Base-by-base conservation (phyloP, 2,888 invertebrate species). In the Conus canariensis region DNA sequence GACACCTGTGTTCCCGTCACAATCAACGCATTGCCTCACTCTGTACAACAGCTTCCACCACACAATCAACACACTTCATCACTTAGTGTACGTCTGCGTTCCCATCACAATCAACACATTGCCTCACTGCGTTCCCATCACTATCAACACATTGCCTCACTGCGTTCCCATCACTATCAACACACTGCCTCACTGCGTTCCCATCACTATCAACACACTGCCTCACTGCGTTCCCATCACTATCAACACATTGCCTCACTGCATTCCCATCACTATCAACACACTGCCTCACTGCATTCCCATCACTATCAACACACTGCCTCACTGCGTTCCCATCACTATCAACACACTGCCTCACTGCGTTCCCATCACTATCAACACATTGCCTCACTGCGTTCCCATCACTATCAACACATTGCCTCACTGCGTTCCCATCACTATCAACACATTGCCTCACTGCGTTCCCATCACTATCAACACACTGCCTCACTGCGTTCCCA, bases 1-100 rank as follows among this genome's bases (percentile, higher is more conserved):
- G 88, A 95, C 93, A 90, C 95, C 95, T 94, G 92, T 8, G 58
- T 80, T 70, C 77, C 90, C 19, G 88, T 90, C 67, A 45, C 14
- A 45, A 56, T 16, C 82, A 82, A 16, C 45, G 0, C 77, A 80
- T 45, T 45, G 45, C 45, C 45, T 45, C 45, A 45, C 4, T 45
- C 45, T 45, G 45, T 45, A 45, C 45, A 45, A 45, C 45, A 45
- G 1, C 77, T 5, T 74, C 80, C 25, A 7, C 77, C 25, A 25
- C 25, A 25, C 2, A 8, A 25, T 30, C 77, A 77, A 10, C 77
- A 77, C 70, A 14, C 16, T 22, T 19, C 70, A 22, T 22, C 70
- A 70, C 45, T 45, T 45, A 45, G 45, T 45, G 45, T 45, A 45
- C 4, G 4, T 45, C 22, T 19, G 19, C 70, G 45, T 45, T 45